Percentiles rank a stretch among this genome's conserved stretches.
Evolutionary conservation across 2,797 vertebrate species (phyloP).

Genomic region (Falco peregrinus): DNA sequence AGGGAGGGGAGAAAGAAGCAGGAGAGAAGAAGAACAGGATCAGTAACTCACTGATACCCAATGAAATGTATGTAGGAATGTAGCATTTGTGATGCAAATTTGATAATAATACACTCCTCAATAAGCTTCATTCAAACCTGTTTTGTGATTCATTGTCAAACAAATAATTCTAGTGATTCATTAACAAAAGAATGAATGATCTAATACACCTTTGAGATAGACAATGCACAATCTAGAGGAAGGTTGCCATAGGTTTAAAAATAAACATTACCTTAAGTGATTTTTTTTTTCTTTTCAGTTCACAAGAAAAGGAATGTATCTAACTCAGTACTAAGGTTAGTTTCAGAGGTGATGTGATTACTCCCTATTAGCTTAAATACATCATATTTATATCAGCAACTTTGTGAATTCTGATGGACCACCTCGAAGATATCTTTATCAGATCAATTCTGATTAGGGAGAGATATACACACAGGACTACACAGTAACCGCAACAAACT

Average conservation of each 20-base stretch:
- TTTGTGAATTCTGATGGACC: neutral
- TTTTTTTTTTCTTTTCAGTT: neutral
- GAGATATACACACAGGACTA: neutral
- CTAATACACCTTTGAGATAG: slow-evolving; percentile 17
- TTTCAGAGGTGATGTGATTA: neutral
- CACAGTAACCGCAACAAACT: neutral
- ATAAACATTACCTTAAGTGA: slow-evolving; percentile 6
- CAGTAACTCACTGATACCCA: neutral
- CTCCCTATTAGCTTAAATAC: neutral
- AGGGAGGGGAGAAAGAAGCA: neutral
- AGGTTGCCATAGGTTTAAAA: slow-evolving; percentile 13
- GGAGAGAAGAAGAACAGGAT: neutral
- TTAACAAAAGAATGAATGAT: slow-evolving; percentile 45
- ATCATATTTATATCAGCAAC: neutral
- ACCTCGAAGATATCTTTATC: neutral
- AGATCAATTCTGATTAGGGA: neutral
- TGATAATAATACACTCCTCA: slow-evolving; percentile 30
- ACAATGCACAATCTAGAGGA: neutral
- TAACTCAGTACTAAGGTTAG: neutral
- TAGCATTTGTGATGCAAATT: slow-evolving; percentile 42
- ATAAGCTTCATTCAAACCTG: slow-evolving; percentile 35
- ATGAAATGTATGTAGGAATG: neutral
- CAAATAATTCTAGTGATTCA: slow-evolving; percentile 53
- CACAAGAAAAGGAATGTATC: neutral
- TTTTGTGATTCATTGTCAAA: slow-evolving; percentile 42